Evolutionary conservation across 2,888 invertebrate genomes (phyloP), one percentile per base, ranked within the genome.

Genomic region (Cosmopolites sordidus): DNA sequence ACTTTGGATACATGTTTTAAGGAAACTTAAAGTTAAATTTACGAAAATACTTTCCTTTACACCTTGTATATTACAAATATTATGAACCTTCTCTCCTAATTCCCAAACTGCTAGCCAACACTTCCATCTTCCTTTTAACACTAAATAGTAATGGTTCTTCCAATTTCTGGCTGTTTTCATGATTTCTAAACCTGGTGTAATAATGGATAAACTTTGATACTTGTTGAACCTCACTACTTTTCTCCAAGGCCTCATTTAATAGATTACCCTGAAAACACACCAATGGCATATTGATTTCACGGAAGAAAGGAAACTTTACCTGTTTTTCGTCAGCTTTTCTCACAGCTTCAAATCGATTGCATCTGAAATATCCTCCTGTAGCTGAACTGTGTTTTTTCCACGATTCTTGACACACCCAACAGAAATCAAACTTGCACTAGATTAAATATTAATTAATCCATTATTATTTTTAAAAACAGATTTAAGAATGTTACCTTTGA

Each of bases 371-470:
- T 2, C 85, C 84, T 1, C 84, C 85, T 1, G 84, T 85, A 2
- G 81, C 81, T 1, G 83, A 82, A 63, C 82, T 82, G 68, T 85
- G 85, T 44, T 81, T 77, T 68, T 84, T 84, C 85, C 85, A 85
- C 16, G 80, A 79, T 66, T 84, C 84, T 66, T 84, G 76, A 65
- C 85, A 86, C 27, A 85, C 83, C 85, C 85, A 85, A 70, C 85
- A 85, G 65, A 84, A 85, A 67, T 85, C 84, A 69, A 80, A 81
- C 71, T 84, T 84, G 66, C 84, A 85, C 83, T 83, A 66, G 37
- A 76, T 27, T 27, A 6, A 6, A 6, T 6, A 27, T 27, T 9
- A 27, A 27, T 27, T 6, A 27, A 27, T 6, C 27, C 9, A 9
- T 9, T 27, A 12, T 38, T 12, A 9, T 5, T 12, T n/a, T n/a